Conservation (phyloP, 1,140 invertebrate genomes). For the Lepidurus couesii region DNA sequence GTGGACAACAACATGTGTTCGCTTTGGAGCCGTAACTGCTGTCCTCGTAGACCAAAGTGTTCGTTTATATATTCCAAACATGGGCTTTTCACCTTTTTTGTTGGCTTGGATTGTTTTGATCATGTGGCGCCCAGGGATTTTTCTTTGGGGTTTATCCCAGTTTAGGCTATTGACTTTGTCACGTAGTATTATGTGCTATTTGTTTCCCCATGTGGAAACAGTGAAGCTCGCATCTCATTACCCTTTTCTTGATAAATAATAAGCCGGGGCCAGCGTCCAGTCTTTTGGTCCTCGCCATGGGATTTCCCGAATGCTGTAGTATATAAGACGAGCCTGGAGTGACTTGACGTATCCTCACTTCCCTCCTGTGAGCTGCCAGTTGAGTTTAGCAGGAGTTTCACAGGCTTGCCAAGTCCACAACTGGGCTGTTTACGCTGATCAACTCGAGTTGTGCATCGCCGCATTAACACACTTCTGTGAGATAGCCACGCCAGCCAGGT, state of each 20-base stretch:
- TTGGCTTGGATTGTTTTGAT: too few species aligned
- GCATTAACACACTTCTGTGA: neutral
- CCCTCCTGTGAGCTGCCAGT: neutral
- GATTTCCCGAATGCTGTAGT: neutral
- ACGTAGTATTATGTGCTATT: neutral
- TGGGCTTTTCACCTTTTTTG: too few species aligned
- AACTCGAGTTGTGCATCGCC: neutral
- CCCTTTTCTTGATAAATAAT: slow-evolving; percentile 3
- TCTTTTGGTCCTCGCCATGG: neutral
- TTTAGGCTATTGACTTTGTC: neutral
- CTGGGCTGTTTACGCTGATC: neutral
- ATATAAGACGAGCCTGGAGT: neutral
- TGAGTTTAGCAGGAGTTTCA: neutral
- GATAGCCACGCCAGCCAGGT: neutral
- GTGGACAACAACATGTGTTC: too few species aligned
- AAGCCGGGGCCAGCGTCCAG: neutral
- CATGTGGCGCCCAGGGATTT: too few species aligned
- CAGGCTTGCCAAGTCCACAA: neutral
- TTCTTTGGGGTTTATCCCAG: neutral
- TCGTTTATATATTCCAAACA: too few species aligned
- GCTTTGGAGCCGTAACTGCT: too few species aligned
- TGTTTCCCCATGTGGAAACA: neutral
- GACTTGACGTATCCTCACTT: neutral
- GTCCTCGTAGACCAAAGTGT: too few species aligned
- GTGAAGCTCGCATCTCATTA: neutral